A percentile compares a stretch with the other conserved stretches of the same genome.
Conservation (phyloP, 2,797 vertebrate genomes). For the Smutsia gigantea region DNA sequence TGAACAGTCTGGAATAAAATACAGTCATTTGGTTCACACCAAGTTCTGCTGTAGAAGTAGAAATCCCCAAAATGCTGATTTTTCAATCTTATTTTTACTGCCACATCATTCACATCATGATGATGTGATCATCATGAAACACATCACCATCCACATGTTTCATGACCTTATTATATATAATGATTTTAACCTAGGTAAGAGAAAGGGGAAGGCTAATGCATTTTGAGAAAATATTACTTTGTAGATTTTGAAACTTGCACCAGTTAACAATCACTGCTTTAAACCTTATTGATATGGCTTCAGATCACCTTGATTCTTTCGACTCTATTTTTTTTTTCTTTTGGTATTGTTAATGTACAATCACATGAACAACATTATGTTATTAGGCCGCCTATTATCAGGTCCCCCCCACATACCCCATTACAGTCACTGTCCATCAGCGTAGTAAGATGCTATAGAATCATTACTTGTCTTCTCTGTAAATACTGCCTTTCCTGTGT, state of each 20-base stretch:
- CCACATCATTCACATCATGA: background rate
- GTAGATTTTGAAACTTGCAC: background rate
- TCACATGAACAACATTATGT: too few relatives aligned
- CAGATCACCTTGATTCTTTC: background rate
- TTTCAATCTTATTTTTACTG: background rate
- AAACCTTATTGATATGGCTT: background rate
- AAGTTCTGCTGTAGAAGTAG: background rate
- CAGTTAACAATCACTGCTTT: background rate
- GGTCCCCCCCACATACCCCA: too few relatives aligned
- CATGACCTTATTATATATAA: background rate
- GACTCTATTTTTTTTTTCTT: background rate
- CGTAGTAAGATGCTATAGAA: too few relatives aligned
- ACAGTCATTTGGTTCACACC: background rate
- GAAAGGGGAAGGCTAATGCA: background rate
- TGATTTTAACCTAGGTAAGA: background rate
- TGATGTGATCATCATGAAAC: background rate
- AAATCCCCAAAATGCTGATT: background rate
- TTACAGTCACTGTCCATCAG: too few relatives aligned
- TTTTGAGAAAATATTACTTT: background rate
- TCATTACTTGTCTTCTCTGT: too few relatives aligned
- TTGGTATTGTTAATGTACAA: too few relatives aligned
- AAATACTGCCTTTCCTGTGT: too few relatives aligned
- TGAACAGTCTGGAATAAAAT: background rate
- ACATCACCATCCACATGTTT: background rate
- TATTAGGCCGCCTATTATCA: too few relatives aligned